Evolutionary conservation across 2,888 invertebrate genomes (phyloP), one percentile per base, ranked within the genome.

Genomic region (Choristoneura rosaceana): DNA sequence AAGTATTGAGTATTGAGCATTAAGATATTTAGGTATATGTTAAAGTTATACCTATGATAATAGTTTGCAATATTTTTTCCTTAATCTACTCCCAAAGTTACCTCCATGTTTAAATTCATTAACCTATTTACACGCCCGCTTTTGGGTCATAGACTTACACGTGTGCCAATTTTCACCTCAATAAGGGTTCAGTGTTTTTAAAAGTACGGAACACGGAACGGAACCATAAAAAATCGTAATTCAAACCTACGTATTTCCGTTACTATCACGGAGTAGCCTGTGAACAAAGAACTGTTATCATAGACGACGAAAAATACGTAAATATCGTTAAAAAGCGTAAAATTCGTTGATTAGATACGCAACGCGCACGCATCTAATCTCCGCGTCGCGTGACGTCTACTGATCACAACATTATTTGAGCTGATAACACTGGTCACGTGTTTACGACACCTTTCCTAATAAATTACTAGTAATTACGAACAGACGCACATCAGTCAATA

Each of bases 331-430:
- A 43, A 41, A n/a, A 38, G 62, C 71, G 71, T 71, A 68, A 67
- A 71, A 71, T 55, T 17, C 17, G 8, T 25, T 58, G 71, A 71
- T 71, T 68, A 71, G 71, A 64, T 71, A 71, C 17, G 66, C 52
- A 61, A 47, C 61, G 59, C n/a, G 34, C n/a, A n/a, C 34, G 14
- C 15, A 15, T 12, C 43, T 62, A 43, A 62, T 45, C 43, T 7
- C 12, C 8, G 45, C 17, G 15, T 17, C 33, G 62, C 61, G 17
- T 62, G 43, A 45, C 62, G 62, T 62, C 17, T 25, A 9, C 8
- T 33, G 14, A 58, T n/a, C 59, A 12, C 4, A 25, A 55, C 10
- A 55, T 25, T 52, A 52, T 52, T 52, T 12, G 12, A 25, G 55
- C 25, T 55, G 55, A 55, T 55, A 55, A 25, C 55, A 12, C 1